These are phyloP conservation scores for Lacerta viridis DNA, from an alignment of 2,797 vertebrate species.

Conservation along the genomic window DNA sequence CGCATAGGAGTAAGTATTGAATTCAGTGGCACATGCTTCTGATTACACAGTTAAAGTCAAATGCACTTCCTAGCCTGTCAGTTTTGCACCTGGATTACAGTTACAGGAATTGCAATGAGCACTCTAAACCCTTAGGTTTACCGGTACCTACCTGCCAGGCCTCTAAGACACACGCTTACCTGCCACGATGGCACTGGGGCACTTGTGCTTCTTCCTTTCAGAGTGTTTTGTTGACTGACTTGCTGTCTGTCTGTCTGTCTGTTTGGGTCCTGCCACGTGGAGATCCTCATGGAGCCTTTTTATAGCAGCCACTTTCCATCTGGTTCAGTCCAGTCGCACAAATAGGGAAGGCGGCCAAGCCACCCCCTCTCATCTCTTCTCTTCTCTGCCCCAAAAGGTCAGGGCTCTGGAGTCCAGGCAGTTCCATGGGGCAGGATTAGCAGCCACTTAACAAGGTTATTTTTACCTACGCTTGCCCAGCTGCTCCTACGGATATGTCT, in stretches of 20 bases:
- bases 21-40: background rate
- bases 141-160: no score
- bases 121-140: background rate
- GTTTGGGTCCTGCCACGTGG: slow-evolving; percentile 18
- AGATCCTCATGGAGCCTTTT: slow-evolving; percentile 35
- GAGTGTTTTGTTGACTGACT: slow-evolving; percentile 12
- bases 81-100: background rate
- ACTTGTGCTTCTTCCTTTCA: background rate
- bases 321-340: slow-evolving; percentile 21
- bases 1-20: background rate
- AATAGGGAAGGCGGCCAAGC: slow-evolving; percentile 23
- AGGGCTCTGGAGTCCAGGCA: slow-evolving; percentile 24
- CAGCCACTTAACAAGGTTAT: slow-evolving; percentile 49
- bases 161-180: slow-evolving; percentile 4
- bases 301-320: slow-evolving; percentile 33
- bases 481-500: slow-evolving; percentile 5
- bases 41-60: background rate
- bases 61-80: background rate
- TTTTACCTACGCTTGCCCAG: slow-evolving; percentile 34
- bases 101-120: background rate
- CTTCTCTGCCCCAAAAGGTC: slow-evolving; percentile 35
- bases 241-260: background rate
- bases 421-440: slow-evolving; percentile 38
- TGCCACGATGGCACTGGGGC: background rate
- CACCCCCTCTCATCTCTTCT: background rate